phyloP scores from a whole-genome alignment of 1,140 invertebrate species.

The Chionoecetes opilio region DNA sequence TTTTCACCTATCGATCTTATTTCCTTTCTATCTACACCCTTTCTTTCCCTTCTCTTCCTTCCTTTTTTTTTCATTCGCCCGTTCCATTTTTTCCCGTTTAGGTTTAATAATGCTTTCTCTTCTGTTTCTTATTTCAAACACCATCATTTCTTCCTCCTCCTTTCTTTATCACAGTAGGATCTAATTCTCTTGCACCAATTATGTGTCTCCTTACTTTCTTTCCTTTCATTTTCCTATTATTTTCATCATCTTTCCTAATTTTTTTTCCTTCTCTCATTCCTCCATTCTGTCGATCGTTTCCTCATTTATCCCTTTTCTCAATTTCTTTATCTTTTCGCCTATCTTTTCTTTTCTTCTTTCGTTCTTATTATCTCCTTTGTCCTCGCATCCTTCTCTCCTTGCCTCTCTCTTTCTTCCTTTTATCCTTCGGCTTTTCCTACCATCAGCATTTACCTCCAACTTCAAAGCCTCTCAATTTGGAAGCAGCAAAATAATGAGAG shows the following conservation, averaged over 20 bases:
- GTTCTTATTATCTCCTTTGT: neutral
- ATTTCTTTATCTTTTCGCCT: neutral
- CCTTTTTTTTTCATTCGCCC: neutral
- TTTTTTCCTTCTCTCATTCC: neutral
- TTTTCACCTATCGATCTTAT: neutral
- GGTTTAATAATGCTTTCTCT: neutral
- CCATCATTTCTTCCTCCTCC: neutral
- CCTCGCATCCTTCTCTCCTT: neutral
- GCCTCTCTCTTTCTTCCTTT: neutral
- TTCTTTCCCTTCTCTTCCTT: neutral
- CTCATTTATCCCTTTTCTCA: neutral
- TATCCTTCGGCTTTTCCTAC: neutral
- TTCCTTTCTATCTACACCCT: neutral
- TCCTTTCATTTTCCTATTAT: neutral
- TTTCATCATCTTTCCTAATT: neutral
- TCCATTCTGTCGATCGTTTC: neutral
- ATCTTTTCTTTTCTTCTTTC: neutral
- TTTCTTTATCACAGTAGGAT: neutral
- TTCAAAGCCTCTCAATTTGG: no score
- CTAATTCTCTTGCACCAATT: neutral
- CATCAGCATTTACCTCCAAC: neutral
- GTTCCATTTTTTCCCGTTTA: no score
- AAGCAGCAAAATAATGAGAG: no score
- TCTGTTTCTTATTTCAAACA: neutral
- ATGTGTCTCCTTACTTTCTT: neutral